Evolutionary conservation across 2,797 vertebrate species (phyloP), one percentile per base, ranked within the genome.

Genomic region (Ambastaia sidthimunki): DNA sequence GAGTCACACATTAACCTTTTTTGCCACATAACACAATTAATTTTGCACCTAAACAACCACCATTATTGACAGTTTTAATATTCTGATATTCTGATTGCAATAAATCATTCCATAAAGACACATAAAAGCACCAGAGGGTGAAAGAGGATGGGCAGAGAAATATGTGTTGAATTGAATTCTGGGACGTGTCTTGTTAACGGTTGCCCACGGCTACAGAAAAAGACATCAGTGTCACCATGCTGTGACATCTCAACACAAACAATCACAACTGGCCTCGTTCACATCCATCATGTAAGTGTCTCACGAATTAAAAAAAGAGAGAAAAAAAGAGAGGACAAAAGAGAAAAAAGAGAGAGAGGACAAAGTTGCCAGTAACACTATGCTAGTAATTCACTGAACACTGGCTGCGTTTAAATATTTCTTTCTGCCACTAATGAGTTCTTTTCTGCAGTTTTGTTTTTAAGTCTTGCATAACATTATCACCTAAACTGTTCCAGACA

Each of bases 191-290:
- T 81, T 52, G 63, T 83, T 80, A 83, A 55, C 71, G 62, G 66
- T 41, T 23, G 81, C 81, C 81, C 54, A 75, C 68, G 67, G 81
- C 72, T 62, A 74, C 19, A 79, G 66, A 78, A 78, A 78, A 76
- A 82, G 81, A 70, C 81, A 82, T 82, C 81, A 79, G 76, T 70
- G 71, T 74, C 54, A 65, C 55, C 70, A 67, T 13, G 54, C 62
- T 62, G 55, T 78, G 71, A 63, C 76, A 82, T 62, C 66, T 37
- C 63, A 63, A 78, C 71, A 79, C 41, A 83, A 74, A 75, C 72
- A 80, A 83, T 78, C 66, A 60, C 18, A 82, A 25, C 71, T 60
- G n/a, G 16, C 28, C 59, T 75, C 68, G 41, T 75, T 59, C 60
- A 57, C 77, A 80, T 83, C 57, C 37, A 80, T 80, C 72, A 74